Evolutionary conservation across 2,888 invertebrate genomes (phyloP).

Genomic region (Oscheius sp.): DNA sequence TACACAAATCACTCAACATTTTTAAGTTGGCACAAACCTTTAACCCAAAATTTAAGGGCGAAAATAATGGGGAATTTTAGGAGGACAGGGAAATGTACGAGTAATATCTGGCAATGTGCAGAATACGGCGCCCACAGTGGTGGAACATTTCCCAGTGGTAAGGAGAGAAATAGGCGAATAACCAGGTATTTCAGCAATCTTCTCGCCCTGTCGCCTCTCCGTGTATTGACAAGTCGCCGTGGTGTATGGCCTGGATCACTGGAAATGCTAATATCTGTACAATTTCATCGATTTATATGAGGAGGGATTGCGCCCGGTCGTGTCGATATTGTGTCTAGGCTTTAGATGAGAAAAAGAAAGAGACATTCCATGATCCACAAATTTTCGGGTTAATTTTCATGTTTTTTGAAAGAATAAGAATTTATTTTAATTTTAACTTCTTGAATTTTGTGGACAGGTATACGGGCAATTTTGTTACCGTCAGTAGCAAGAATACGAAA

Average conservation of each 20-base stretch:
- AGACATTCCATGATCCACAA: slow-evolving; percentile 36
- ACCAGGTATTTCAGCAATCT: slow-evolving; percentile 23
- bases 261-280: slow-evolving; percentile 62
- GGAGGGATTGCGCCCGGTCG: slow-evolving; percentile 66
- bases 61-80: too few species aligned
- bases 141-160: slow-evolving; percentile 16
- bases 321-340: slow-evolving; percentile 63
- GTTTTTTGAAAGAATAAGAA: background rate
- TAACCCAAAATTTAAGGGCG: background rate
- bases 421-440: background rate
- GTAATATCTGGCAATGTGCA: slow-evolving; percentile 24
- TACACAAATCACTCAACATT: background rate
- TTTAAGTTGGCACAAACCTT: background rate
- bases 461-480: too few species aligned
- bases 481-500: too few species aligned
- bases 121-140: slow-evolving; percentile 18
- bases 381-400: slow-evolving; percentile 3
- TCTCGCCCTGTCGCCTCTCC: too few species aligned
- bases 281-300: slow-evolving; percentile 71
- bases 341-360: slow-evolving; percentile 17
- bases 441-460: too few species aligned
- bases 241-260: slow-evolving; percentile 67
- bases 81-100: slow-evolving; percentile 13
- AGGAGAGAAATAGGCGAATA: too few species aligned
- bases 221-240: slow-evolving; percentile 59